Evolutionary conservation across 2,113 vertebrate species (phyloP).

Genomic region (Gopherus flavomarginatus): DNA sequence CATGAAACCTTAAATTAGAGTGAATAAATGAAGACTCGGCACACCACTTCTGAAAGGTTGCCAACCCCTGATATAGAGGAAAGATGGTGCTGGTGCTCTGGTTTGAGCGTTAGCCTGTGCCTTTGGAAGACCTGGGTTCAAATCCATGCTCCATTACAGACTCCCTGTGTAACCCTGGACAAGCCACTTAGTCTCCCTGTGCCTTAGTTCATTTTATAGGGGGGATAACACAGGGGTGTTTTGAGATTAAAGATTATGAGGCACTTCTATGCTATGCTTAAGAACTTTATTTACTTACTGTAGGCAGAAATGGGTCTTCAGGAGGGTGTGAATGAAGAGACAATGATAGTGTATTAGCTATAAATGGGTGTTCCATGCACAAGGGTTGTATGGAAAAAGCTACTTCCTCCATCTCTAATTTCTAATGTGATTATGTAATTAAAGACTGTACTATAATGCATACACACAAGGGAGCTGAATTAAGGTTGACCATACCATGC

Average conservation of each 20-base stretch:
- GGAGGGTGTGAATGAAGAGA: not conserved
- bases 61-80: too few species aligned
- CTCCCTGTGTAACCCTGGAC: too few species aligned
- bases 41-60: too few species aligned
- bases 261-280: not conserved
- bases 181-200: too few species aligned
- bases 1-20: too few species aligned
- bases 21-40: too few species aligned
- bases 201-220: too few species aligned
- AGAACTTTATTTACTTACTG: not conserved
- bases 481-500: not conserved
- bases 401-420: not conserved
- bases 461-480: not conserved
- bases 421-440: not conserved
- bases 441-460: not conserved
- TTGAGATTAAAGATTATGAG: not conserved
- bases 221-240: not conserved
- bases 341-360: not conserved
- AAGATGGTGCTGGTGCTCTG: too few species aligned
- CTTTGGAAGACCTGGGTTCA: too few species aligned
- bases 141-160: too few species aligned
- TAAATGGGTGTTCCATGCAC: not conserved
- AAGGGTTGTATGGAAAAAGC: not conserved
- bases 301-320: not conserved
- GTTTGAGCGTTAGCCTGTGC: too few species aligned